Base-by-base conservation (phyloP, 2,113 vertebrate species). In the Pardalotus punctatus region DNA sequence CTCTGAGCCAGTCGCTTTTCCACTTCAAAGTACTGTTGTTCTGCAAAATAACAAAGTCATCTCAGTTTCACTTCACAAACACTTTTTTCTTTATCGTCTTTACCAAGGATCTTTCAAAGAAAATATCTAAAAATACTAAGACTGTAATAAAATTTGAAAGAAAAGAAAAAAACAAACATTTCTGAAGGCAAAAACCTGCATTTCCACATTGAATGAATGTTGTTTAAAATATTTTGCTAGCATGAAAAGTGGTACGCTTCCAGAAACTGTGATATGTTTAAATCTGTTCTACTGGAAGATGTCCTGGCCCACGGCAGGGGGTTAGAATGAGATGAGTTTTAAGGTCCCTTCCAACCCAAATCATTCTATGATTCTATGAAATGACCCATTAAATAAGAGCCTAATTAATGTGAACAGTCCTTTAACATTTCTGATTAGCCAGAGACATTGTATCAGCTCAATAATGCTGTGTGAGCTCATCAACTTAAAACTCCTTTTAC, bases 1-100 rank as follows among this genome's bases (percentile, higher is more conserved):
- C 98, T 98, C 23, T 99, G 98, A 36, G 98, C 97, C n/a, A 99
- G 98, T 35, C 98, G 98, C 78, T 99, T 99, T 86, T 99, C 99
- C 82, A 99, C 98, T 86, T 99, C 99, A 86, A 99, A 99, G 87
- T 99, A 99, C 22, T 99, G 99, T 98, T 99, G 99, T 22, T 99
- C 99, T 99, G 96, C 31, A 96, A 86, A 73, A 90, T 23, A 93
- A 72, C 9, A 81, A 38, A 7, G 21, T 6, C 51, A 18, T 8
- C 22, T 86, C 25, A 67, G 72, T 36, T 69, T 10, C 36, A 40
- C 10, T 58, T 43, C 22, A 80, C 4, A 51, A 43, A 8, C 4
- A 13, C 3, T 20, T 29, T 65, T 17, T 73, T 25, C 40, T 51
- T 82, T 64, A 43, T 81, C 31, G 19, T 9, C 16, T 72, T 58